Evolutionary conservation across 2,797 vertebrate species (phyloP), one percentile per base, ranked within the genome.

Genomic region (Liparis tanakae): DNA sequence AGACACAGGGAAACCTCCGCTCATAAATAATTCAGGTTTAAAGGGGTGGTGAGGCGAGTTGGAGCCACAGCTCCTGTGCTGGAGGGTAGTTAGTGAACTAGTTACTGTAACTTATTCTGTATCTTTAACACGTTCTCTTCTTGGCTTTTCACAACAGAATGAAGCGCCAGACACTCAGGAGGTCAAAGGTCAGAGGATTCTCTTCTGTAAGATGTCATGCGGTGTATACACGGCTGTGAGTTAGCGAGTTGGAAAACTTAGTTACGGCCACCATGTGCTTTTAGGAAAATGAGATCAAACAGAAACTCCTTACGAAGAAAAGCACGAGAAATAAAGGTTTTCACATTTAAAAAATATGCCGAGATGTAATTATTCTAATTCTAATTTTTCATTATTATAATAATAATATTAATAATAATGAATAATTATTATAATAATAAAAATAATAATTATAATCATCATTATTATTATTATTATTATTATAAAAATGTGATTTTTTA

Each of bases 21-120:
- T 43, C 37, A 78, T 87, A 34, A 89, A 89, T 89, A 81, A 85
- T 89, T 89, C 34, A 87, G 34, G 50, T 54, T 44, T 50, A 61
- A 83, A 87, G 71, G 70, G 70, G 51, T 37, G n/a, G 7, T 50
- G 36, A 66, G 18, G 25, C 25, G 6, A 56, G 34, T 56, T 18
- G 37, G 13, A 67, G 12, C 30, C 51, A 17, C n/a, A 57, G 17
- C 39, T 55, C 7, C 1, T 6, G 9, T 30, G 17, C 46, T 9
- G 10, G 12, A 7, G 10, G 10, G 6, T 62, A n/a, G 12, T n/a
- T 30, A 22, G 7, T n/a, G 37, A 43, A 56, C 22, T 10, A 30
- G 30, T 5, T 22, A 43, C n/a, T 37, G 18, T 25, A 43, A 41
- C 36, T 20, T 54, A 37, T 72, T 63, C 10, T 3, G 20, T 3